Percentiles rank a stretch among this genome's conserved stretches.
phyloP scores from a whole-genome alignment of 2,888 invertebrate genomes.

The Steinernema scapterisci region DNA sequence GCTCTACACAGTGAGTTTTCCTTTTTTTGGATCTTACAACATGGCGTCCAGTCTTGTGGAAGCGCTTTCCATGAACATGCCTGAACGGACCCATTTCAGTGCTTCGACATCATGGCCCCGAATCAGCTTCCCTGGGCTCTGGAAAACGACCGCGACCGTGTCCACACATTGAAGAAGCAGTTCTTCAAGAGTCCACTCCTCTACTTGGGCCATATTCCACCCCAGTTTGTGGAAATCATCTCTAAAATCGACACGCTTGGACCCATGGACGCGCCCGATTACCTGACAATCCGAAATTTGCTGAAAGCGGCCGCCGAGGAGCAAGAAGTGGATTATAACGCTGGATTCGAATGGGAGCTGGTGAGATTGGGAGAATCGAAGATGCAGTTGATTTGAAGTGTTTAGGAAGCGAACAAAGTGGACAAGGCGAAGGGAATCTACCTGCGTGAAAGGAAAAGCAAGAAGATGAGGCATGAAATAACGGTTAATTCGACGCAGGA shows the following conservation, averaged over 20 bases:
- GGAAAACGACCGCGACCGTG: not conserved
- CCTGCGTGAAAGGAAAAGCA: not conserved
- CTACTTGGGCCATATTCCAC: not conserved
- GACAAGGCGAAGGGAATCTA: not conserved
- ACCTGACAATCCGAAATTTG: not conserved
- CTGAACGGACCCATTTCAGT: not conserved
- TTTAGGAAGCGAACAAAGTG: not conserved
- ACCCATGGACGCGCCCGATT: not conserved
- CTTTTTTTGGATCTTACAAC: too few relatives aligned
- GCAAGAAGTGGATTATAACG: not conserved
- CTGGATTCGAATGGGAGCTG: slow-evolving; percentile 5
- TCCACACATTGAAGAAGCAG: not conserved
- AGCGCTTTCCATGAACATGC: too few relatives aligned
- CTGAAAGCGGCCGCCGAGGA: not conserved
- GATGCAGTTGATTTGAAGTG: not conserved
- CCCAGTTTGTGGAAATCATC: slow-evolving; percentile 1
- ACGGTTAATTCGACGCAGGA: too few relatives aligned
- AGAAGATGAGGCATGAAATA: not conserved
- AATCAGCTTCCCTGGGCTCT: not conserved
- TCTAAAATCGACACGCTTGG: not conserved
- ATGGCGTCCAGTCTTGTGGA: too few relatives aligned
- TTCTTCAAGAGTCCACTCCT: not conserved
- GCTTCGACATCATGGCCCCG: not conserved
- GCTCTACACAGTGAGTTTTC: slow-evolving; percentile 9
- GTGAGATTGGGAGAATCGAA: not conserved